Percentiles rank a stretch among this genome's conserved stretches.
Conservation (phyloP, 2,113 vertebrate genomes). For the Oncorhynchus nerka region DNA sequence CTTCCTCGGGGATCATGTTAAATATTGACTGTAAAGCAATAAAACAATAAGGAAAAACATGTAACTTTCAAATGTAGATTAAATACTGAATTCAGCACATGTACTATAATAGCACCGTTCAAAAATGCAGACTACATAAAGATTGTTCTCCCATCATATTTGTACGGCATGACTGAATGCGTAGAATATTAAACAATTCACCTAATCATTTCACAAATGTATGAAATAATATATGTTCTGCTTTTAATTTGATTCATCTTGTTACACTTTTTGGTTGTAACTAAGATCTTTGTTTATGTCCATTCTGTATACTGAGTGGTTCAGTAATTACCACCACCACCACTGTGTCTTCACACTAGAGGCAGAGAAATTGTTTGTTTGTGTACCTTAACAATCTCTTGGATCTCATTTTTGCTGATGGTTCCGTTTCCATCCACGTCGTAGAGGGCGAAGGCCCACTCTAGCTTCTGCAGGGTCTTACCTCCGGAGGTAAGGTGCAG, state of each 20-base stretch:
- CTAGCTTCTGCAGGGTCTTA: constrained; percentile 78
- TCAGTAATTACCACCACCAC: neutral
- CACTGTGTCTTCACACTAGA: neutral
- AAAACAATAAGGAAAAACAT: neutral
- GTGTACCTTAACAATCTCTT: constrained; percentile 77
- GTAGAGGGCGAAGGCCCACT: constrained; percentile 82
- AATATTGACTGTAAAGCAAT: constrained; percentile 80
- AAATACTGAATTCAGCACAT: constrained; percentile 14
- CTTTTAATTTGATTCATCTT: neutral
- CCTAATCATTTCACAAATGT: neutral
- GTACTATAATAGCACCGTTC: neutral
- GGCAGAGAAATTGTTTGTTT: constrained; percentile 21
- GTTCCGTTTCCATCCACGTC: constrained; percentile 84
- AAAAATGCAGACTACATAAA: neutral
- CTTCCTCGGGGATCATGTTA: constrained; percentile 84
- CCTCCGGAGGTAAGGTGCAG: constrained; percentile 82
- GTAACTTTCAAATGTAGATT: constrained; percentile 64
- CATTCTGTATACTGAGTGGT: neutral
- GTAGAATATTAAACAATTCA: too few relatives aligned
- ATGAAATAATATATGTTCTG: neutral
- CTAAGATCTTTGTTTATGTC: neutral
- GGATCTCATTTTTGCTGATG: constrained; percentile 80
- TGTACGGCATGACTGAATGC: neutral
- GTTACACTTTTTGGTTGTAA: neutral
- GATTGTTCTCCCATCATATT: neutral